phyloP scores from a whole-genome alignment of 2,888 invertebrate genomes.

The Conops quadrifasciatus region DNA sequence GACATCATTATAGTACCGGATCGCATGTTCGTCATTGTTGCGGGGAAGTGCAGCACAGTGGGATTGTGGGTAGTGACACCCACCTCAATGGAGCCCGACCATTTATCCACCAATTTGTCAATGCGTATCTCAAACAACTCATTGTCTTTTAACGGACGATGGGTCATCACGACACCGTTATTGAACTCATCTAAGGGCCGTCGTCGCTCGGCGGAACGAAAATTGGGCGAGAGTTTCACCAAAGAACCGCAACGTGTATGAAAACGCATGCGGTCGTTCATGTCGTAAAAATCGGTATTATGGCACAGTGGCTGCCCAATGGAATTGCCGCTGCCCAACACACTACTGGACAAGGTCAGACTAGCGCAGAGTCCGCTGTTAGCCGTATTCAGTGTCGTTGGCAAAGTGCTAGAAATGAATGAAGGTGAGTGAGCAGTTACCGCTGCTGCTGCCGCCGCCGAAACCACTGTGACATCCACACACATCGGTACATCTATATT shows the following conservation, averaged over 20 bases:
- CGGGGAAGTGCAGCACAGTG: slow-evolving; percentile 86
- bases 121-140: slow-evolving; percentile 96
- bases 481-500: slow-evolving; percentile 63
- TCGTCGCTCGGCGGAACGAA: slow-evolving; percentile 85
- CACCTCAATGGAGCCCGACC: slow-evolving; percentile 79
- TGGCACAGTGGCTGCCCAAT: slow-evolving; percentile 35
- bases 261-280: slow-evolving; percentile 78
- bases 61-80: slow-evolving; percentile 96
- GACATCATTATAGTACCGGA: slow-evolving; percentile 95
- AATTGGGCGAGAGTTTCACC: slow-evolving; percentile 83
- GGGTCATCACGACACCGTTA: slow-evolving; percentile 95
- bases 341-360: not conserved
- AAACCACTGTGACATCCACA: slow-evolving; percentile 56
- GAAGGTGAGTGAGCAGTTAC: not conserved
- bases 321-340: not conserved
- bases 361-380: slow-evolving; percentile 16
- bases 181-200: slow-evolving; percentile 93
- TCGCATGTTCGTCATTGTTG: slow-evolving; percentile 97
- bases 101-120: slow-evolving; percentile 91
- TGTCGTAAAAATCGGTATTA: slow-evolving; percentile 57
- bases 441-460: slow-evolving; percentile 37
- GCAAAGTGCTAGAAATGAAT: slow-evolving; percentile 32
- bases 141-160: slow-evolving; percentile 83
- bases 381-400: slow-evolving; percentile 35
- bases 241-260: slow-evolving; percentile 89